Base-by-base conservation (phyloP, 2,113 vertebrate genomes). In the Genyomyrus donnyi region DNA sequence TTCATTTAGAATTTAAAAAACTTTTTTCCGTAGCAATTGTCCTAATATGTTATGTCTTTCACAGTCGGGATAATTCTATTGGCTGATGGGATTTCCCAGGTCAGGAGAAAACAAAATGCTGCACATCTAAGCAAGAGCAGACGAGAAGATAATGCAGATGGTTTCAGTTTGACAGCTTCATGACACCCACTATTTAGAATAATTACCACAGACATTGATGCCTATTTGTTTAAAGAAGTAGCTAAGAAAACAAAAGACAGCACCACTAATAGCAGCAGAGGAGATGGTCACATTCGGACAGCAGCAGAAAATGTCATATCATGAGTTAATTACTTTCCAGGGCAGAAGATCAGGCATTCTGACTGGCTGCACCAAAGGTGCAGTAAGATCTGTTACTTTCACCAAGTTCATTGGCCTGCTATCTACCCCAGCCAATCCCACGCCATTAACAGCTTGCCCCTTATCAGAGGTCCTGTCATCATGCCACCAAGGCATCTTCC, bases 381-480 rank as follows among this genome's bases (percentile, higher is more conserved):
- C 4, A 9, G 5, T 45, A 1, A 58, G 53, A 45, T 53, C 27
- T 50, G 10, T 24, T 45, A 62, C 31, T 52, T 27, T 35, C 53
- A 52, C 31, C 50, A 24, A 88, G 53, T 50, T 70, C 56, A 86
- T 11, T 89, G 24, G 53, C 6, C 6, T 39, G 88, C 53, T 42
- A 62, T 39, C 53, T 45, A 35, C 49, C 50, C 4, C 62, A 48
- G 86, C 85, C 58, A 88, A 85, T 50, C 21, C 31, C 42, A 83
- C 45, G 50, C 77, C 56, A 53, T 89, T 89, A 89, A 88, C 49
- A 62, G 42, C n/a, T 19, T 74, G 19, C 24, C n/a, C 62, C 85
- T 74, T 39, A 88, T 88, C 85, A 45, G 53, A 31, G 46, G 62
- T 49, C 7, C 31, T 88, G 58, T 88, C 89, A 80, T 85, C 39